Percentiles rank a stretch among this genome's conserved stretches.
phyloP scores from a whole-genome alignment of 2,888 invertebrate genomes.

The Rhagium mordax region DNA sequence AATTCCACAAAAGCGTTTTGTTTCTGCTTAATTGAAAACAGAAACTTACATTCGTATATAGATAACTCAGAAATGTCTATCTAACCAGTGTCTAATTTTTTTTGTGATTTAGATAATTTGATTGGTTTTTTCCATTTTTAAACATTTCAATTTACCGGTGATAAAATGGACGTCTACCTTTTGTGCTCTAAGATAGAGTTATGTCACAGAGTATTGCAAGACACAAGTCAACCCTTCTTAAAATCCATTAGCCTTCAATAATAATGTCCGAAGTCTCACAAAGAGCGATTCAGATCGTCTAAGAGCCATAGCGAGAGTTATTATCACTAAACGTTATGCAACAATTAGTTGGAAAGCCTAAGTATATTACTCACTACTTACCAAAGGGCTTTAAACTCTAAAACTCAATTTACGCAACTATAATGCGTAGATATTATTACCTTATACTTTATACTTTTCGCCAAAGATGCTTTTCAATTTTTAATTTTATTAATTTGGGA shows the following conservation, averaged over 20 bases:
- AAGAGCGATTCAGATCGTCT: constrained; percentile 69
- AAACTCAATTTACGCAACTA: constrained; percentile 68
- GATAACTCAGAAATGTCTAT: too few species aligned
- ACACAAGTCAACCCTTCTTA: constrained; percentile 68
- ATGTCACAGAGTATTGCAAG: constrained; percentile 40
- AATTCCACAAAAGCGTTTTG: too few species aligned
- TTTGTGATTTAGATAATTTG: too few species aligned
- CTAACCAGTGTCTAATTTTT: too few species aligned
- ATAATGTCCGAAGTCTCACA: constrained; percentile 71
- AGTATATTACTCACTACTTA: constrained; percentile 71
- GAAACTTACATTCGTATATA: too few species aligned
- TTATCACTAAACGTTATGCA: constrained; percentile 68
- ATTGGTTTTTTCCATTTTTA: too few species aligned
- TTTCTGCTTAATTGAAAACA: too few species aligned
- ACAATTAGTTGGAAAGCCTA: constrained; percentile 70
- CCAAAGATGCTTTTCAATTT: background rate
- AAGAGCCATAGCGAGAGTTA: constrained; percentile 69
- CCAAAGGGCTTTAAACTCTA: constrained; percentile 68
- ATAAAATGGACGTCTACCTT: background rate
- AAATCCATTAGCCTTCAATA: constrained; percentile 71
- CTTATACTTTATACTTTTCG: background rate
- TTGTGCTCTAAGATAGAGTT: constrained; percentile 12
- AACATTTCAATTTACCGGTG: background rate
- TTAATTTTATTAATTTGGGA: background rate
- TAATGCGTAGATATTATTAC: constrained; percentile 54